Base-by-base conservation (phyloP, 1,140 invertebrate species). In the Lucilia cuprina region DNA sequence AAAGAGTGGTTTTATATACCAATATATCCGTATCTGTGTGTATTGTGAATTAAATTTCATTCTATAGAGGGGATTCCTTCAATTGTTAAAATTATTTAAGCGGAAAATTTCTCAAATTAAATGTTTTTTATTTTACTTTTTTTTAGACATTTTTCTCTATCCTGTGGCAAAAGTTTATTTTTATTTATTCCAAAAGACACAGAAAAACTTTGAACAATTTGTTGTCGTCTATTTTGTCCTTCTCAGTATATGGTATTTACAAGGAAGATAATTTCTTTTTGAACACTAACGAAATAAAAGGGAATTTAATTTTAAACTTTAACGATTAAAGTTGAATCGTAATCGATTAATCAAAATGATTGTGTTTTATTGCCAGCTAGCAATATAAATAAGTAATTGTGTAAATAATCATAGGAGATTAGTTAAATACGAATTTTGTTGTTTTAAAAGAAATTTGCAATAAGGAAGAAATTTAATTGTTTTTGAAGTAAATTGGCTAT, bases 61-160 rank as follows among this genome's bases (percentile, higher is more conserved):
- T 41, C 41, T 41, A 41, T 2, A 0, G 5, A 41, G 41, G 41
- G 41, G 41, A 3, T 41, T 41, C 41, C 41, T 41, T 41, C 65
- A 70, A 70, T 70, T 70, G n/a, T 70, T 70, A 10, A 70, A 70
- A 70, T 70, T 25, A 21, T 70, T 70, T 21, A 70, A 70, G n/a
- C 21, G 65, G 65, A 70, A 70, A 70, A 70, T 10, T 70, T 41
- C 5, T 70, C 65, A 70, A 70, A 70, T 70, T 21, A 70, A 70
- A 25, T 70, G 5, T 41, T 70, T 70, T n/a, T n/a, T n/a, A n/a
- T n/a, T n/a, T 8, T 2, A 19, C 21, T 70, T 25, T 19, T 10
- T 70, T 70, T 70, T 12, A 41, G 41, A 41, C n/a, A 7, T 7
- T 70, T 70, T 70, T 70, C 13, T 60, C 14, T n/a, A 12, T 70